phyloP scores from a whole-genome alignment of 2,113 vertebrate genomes.

The Plectropomus leopardus region DNA sequence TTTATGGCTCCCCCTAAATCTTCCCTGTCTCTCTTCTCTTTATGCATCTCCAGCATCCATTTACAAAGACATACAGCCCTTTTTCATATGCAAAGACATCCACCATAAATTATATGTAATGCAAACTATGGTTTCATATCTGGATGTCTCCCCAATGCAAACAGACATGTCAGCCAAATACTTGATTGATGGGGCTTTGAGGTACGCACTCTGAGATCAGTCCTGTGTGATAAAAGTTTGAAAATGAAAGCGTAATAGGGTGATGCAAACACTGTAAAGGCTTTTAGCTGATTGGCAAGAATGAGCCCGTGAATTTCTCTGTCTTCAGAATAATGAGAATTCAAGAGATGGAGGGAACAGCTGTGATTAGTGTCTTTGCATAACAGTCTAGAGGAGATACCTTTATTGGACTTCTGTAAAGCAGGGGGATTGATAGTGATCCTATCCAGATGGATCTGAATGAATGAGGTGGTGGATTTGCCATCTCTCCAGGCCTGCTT shows the following conservation, averaged over 20 bases:
- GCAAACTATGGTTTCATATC: neutral
- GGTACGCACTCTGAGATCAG: neutral
- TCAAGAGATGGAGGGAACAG: slow-evolving; percentile 13
- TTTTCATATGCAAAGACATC: slow-evolving; percentile 36
- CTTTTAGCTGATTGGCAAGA: slow-evolving; percentile 34
- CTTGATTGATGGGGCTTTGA: slow-evolving; percentile 17
- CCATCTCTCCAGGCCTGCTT: slow-evolving; percentile 12
- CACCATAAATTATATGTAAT: slow-evolving; percentile 34
- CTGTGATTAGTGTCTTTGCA: slow-evolving; percentile 37
- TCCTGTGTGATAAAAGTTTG: neutral
- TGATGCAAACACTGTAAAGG: slow-evolving; percentile 10
- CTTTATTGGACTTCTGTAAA: slow-evolving; percentile 47
- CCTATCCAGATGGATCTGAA: slow-evolving; percentile 57
- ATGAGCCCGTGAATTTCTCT: neutral
- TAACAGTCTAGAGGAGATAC: slow-evolving; percentile 31
- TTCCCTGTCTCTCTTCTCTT: slow-evolving; percentile 3
- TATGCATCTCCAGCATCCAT: slow-evolving; percentile 13
- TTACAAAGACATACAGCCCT: slow-evolving; percentile 37
- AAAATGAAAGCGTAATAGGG: neutral
- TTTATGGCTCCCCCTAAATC: slow-evolving; percentile 51
- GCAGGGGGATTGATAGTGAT: slow-evolving; percentile 45
- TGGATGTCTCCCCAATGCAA: slow-evolving; percentile 6
- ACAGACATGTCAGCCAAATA: slow-evolving; percentile 1
- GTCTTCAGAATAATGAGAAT: slow-evolving; percentile 28
- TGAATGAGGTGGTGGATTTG: slow-evolving; percentile 41